Evolutionary conservation across 2,113 vertebrate species (phyloP).

Genomic region (Eudyptes chrysolophus): DNA sequence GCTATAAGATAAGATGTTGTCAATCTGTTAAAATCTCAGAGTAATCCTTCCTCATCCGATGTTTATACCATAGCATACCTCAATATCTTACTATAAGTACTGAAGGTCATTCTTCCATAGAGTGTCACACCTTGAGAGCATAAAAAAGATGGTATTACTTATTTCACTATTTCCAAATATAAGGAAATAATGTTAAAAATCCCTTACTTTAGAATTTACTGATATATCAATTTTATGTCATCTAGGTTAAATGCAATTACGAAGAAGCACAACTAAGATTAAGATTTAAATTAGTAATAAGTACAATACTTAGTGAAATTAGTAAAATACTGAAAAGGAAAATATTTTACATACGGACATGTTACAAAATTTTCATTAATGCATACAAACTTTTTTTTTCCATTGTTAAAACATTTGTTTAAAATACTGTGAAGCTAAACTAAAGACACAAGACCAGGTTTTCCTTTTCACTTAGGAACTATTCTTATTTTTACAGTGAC

Average conservation of each 20-base stretch:
- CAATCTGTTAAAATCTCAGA: conserved; percentile 40
- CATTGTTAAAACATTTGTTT: background rate
- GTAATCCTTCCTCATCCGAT: background rate
- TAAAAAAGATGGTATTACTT: background rate
- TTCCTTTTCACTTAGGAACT: background rate
- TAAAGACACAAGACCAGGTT: background rate
- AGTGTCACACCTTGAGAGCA: background rate
- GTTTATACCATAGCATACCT: background rate
- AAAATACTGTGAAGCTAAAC: background rate
- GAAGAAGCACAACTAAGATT: background rate
- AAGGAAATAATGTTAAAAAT: background rate
- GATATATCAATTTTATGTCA: background rate
- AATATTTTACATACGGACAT: rapidly evolving
- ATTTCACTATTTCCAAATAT: background rate
- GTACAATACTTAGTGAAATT: background rate
- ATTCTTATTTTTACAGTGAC: background rate
- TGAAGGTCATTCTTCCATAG: background rate
- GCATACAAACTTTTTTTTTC: background rate
- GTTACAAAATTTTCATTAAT: background rate
- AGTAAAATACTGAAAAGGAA: background rate
- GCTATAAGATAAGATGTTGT: conserved; percentile 40
- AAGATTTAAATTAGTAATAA: background rate
- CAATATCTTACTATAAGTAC: background rate
- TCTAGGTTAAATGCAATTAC: background rate
- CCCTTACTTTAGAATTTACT: background rate